Percentiles rank a stretch among this genome's conserved stretches.
phyloP scores from a whole-genome alignment of 2,888 invertebrate genomes.

The Linnaemya tessellans region DNA sequence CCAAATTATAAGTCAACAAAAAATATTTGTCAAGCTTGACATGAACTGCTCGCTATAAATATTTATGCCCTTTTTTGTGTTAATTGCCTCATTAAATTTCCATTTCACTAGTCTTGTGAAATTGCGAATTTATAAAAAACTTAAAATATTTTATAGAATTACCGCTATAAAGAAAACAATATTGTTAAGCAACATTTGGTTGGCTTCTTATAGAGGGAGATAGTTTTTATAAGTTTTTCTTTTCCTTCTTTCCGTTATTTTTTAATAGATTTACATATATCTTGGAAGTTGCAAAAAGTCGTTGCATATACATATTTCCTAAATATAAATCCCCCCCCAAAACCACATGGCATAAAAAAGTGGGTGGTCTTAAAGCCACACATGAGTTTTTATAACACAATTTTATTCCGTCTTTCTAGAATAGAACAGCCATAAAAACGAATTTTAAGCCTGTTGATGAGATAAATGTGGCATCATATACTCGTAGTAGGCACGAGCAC shows the following conservation, averaged over 20 bases:
- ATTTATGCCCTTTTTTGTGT: not conserved
- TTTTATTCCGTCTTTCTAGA: not conserved
- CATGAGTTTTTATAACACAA: constrained; percentile 28
- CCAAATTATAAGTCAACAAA: too few relatives aligned
- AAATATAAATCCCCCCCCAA: not conserved
- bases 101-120: not conserved
- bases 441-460: constrained; percentile 57
- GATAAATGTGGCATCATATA: constrained; percentile 20
- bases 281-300: not conserved
- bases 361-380: constrained; percentile 13
- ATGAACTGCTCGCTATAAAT: too few relatives aligned
- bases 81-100: not conserved
- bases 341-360: not conserved
- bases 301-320: not conserved
- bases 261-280: not conserved
- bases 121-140: not conserved
- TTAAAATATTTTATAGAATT: constrained; percentile 5
- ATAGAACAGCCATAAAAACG: constrained; percentile 43
- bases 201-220: not conserved
- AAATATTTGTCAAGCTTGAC: too few relatives aligned
- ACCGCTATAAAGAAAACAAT: not conserved
- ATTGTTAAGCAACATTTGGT: constrained; percentile 37
- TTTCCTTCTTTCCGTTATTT: too few relatives aligned
- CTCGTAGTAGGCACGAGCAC: too few relatives aligned
- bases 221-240: not conserved